phyloP scores from a whole-genome alignment of 2,113 vertebrate genomes.

The Perca schrenkii region DNA sequence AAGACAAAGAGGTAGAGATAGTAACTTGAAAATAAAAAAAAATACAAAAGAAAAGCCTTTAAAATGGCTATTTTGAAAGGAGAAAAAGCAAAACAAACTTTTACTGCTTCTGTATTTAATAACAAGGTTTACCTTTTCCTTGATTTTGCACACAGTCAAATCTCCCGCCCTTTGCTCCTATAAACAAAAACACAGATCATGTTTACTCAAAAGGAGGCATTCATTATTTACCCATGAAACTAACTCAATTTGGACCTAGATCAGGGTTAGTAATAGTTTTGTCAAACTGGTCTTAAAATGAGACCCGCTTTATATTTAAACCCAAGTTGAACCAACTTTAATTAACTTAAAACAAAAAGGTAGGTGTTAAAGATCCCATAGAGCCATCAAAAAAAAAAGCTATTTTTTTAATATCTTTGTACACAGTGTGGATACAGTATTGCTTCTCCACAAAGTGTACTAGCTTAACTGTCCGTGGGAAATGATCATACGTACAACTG shows the following conservation, averaged over 20 bases:
- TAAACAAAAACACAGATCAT: conserved; percentile 29
- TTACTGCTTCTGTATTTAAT: neutral
- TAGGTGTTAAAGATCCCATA: neutral
- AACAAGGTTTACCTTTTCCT: conserved; percentile 50
- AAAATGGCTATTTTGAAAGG: neutral
- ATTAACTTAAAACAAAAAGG: neutral
- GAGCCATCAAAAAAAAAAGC: neutral
- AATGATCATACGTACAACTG: neutral
- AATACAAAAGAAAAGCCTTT: neutral
- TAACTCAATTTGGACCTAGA: neutral
- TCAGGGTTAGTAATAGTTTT: neutral
- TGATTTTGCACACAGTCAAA: conserved; percentile 66
- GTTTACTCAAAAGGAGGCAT: neutral
- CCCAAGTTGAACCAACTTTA: neutral
- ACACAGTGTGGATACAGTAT: neutral
- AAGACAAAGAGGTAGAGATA: neutral
- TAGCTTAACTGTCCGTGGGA: neutral
- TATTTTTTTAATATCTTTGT: neutral
- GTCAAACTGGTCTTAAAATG: neutral
- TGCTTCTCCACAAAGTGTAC: neutral
- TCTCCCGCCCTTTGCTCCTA: conserved; percentile 82
- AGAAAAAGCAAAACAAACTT: neutral
- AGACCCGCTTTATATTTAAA: neutral
- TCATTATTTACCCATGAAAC: neutral
- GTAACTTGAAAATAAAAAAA: neutral